Evolutionary conservation across 2,888 invertebrate genomes (phyloP).

Genomic region (Theretra japonica): DNA sequence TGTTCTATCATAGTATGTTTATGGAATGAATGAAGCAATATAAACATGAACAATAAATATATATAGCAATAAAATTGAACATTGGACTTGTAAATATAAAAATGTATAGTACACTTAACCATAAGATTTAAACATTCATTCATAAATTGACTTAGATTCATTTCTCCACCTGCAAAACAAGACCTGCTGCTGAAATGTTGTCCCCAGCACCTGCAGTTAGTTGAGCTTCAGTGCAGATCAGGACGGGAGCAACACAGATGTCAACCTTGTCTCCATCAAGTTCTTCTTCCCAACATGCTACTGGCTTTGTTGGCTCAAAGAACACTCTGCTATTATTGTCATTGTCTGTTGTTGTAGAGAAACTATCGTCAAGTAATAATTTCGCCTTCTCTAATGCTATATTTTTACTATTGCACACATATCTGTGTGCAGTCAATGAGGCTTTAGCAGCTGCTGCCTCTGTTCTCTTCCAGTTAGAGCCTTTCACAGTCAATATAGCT

Average conservation of each 20-base stretch:
- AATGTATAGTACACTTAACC: conserved; percentile 21
- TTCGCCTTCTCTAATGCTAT: conserved; percentile 79
- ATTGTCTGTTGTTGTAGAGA: conserved; percentile 87
- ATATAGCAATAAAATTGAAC: conserved; percentile 13
- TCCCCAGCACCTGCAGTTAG: conserved; percentile 95
- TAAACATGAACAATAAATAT: conserved; percentile 6
- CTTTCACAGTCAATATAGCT: conserved; percentile 89
- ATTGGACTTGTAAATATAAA: conserved; percentile 19
- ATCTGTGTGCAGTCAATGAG: conserved; percentile 91
- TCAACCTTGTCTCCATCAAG: conserved; percentile 81
- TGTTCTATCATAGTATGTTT: not conserved
- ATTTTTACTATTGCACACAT: conserved; percentile 89
- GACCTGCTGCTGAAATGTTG: conserved; percentile 95
- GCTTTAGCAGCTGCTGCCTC: conserved; percentile 93
- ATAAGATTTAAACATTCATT: conserved; percentile 30
- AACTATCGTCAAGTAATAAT: conserved; percentile 92
- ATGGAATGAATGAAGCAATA: conserved; percentile 16
- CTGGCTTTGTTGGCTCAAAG: conserved; percentile 88
- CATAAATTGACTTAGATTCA: conserved; percentile 50
- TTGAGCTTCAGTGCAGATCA: conserved; percentile 92
- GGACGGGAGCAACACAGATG: conserved; percentile 92
- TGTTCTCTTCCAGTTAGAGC: conserved; percentile 90
- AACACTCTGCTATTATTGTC: conserved; percentile 84
- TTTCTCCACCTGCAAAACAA: conserved; percentile 87
- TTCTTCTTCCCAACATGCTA: conserved; percentile 92